Evolutionary conservation across 1,140 invertebrate genomes (phyloP), one percentile per base, ranked within the genome.

Genomic region (Ephestia elutella): DNA sequence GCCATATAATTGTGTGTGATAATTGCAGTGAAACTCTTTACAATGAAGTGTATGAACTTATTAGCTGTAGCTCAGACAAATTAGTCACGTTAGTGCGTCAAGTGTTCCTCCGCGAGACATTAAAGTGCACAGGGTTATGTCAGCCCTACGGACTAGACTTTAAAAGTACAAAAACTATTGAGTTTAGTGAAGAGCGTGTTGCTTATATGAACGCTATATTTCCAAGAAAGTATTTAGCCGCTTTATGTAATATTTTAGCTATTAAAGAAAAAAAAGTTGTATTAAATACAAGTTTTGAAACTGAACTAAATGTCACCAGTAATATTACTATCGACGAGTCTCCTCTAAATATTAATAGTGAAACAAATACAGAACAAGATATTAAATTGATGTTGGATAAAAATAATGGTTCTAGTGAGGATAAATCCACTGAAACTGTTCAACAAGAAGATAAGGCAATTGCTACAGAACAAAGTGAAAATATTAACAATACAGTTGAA

Each of bases 211-310:
- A 91, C 5, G 90, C 90, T 62, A 77, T 94, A 62, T 91, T 95
- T 70, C 89, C 92, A 11, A 70, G 89, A 2, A 92, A 92, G 64
- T 94, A 94, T 73, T 80, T 95, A 54, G 91, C 93, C 10, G 94
- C 94, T n/a, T 83, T 96, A 48, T 96, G 95, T 78, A 94, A 95
- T 76, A 88, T 92, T 35, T 75, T 94, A 18, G 93, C 92, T 2
- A 90, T 92, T 44, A 90, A 90, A 44, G 91, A 93, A 62, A 91
- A 91, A 54, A 93, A 93, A 78, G 90, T 92, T n/a, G 89, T 91
- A n/a, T 78, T 93, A 51, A 94, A 93, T 69, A 89, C 90, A 2
- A 92, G 90, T 63, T 89, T 83, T 65, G 89, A 90, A 73, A 84
- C 80, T 35, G 87, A 90, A 80, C 64, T 78, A 51, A 89, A 90